Base-by-base conservation (phyloP, 2,113 vertebrate species). In the Chamaetylas fuelleborni region DNA sequence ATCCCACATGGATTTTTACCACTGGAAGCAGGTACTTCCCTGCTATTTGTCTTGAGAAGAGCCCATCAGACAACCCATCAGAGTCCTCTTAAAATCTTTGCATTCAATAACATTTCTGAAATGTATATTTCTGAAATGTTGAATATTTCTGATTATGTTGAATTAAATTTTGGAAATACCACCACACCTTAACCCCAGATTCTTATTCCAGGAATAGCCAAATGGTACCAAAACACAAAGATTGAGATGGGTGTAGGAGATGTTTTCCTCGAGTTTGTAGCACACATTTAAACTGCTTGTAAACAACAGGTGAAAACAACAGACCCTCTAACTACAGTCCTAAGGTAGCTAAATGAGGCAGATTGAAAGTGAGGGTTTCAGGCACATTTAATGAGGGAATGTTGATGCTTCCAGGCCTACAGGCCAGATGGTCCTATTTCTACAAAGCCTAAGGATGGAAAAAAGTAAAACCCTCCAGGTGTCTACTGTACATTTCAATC, bases 371-470 rank as follows among this genome's bases (percentile, higher is more conserved):
- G 91, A 97, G 73, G 79, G 58, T 73, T 84, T 43, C 80, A 86
- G 90, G 58, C 88, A 87, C 67, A 24, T 95, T 95, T 97, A 97
- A 96, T 93, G 96, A 95, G 50, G 57, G 79, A 92, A 94, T 92
- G 92, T 94, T 95, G 96, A 96, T 95, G 91, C 91, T 97, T 97
- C 96, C 91, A 97, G 95, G 96, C 93, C 95, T 91, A 80, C 85
- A 70, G 90, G 89, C 84, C 92, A 97, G 84, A 97, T 95, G 89
- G 91, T 67, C 57, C 92, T 95, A 83, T 97, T 92, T 91, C 92
- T 83, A 93, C 85, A 57, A 74, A 91, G 77, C 64, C 92, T 81
- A 94, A 86, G 85, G 72, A 91, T 76, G 19, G 83, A 93, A 71
- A 95, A 95, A 97, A 95, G 77, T 66, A 93, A 97, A 97, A 95